A percentile compares a stretch with the other conserved stretches of the same genome.
phyloP scores from a whole-genome alignment of 1,140 invertebrate genomes.

The Pseudomyrmex cubaensis region DNA sequence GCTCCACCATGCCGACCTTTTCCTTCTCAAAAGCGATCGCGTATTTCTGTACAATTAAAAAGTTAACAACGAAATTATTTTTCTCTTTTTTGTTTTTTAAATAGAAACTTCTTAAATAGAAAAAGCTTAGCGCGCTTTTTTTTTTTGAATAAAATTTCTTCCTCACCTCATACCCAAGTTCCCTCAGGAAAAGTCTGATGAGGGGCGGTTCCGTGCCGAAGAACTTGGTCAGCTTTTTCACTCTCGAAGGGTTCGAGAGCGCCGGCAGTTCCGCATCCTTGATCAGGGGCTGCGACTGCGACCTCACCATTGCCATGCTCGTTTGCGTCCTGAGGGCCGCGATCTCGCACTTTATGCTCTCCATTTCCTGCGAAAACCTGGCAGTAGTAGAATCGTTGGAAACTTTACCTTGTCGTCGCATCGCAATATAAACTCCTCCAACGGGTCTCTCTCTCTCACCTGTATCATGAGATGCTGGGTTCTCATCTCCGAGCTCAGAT shows the following conservation, averaged over 20 bases:
- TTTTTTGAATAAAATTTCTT: background rate
- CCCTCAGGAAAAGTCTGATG: conserved; percentile 95
- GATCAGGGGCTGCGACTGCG: conserved; percentile 85
- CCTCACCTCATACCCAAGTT: conserved; percentile 96
- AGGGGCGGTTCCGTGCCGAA: conserved; percentile 97
- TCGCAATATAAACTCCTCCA: conserved; percentile 34
- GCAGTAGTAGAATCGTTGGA: conserved; percentile 68
- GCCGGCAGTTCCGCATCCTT: conserved; percentile 87
- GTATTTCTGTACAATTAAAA: conserved; percentile 90
- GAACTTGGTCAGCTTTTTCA: conserved; percentile 95
- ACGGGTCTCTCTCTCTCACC: conserved; percentile 75
- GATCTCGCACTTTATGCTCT: conserved; percentile 94
- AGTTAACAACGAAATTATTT: background rate
- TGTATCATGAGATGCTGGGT: conserved; percentile 95
- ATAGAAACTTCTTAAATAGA: background rate
- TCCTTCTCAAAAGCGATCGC: conserved; percentile 94
- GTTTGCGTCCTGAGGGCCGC: conserved; percentile 90
- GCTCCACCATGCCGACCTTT: conserved; percentile 95
- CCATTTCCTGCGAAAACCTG: conserved; percentile 90
- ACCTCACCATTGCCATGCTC: conserved; percentile 87
- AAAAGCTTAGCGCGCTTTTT: background rate
- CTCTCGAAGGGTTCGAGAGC: conserved; percentile 92
- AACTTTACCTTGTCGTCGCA: conserved; percentile 46
- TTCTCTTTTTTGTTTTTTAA: background rate
- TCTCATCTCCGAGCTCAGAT: conserved; percentile 96